Evolutionary conservation across 2,113 vertebrate species (phyloP).

Genomic region (Microtus oregoni): DNA sequence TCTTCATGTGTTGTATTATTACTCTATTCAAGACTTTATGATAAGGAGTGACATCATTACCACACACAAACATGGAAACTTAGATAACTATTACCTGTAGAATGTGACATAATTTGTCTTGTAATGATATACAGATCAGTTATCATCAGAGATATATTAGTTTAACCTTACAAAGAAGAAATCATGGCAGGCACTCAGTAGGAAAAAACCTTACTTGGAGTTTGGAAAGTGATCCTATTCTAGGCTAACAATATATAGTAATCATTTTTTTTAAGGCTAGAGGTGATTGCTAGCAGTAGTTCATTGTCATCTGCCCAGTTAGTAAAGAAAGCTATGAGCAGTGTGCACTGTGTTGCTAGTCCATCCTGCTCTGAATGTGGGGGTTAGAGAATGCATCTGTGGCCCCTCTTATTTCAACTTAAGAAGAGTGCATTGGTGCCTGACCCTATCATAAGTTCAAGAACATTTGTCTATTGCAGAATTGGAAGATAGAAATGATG

Average conservation of each 20-base stretch:
- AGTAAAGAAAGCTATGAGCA: too few relatives aligned
- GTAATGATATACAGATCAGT: not conserved
- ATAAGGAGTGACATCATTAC: not conserved
- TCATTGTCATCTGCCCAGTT: too few relatives aligned
- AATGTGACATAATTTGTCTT: not conserved
- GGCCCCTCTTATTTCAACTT: not conserved
- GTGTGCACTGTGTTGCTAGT: too few relatives aligned
- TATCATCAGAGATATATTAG: not conserved
- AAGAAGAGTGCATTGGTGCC: not conserved
- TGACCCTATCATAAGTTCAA: not conserved
- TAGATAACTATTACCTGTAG: not conserved
- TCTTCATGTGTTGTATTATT: not conserved
- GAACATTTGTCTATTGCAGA: not conserved
- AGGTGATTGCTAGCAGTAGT: fast-evolving
- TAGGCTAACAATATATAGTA: too few relatives aligned
- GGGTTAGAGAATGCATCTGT: not conserved
- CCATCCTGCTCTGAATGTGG: not conserved
- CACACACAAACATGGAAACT: not conserved
- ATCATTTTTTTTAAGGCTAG: not conserved
- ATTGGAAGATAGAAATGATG: not conserved
- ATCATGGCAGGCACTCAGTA: not conserved
- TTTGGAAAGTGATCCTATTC: not conserved
- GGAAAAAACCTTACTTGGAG: not conserved
- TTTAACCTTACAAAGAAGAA: not conserved
- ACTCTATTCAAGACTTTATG: too few relatives aligned